Evolutionary conservation across 1,140 invertebrate genomes (phyloP), one percentile per base, ranked within the genome.

Genomic region (Antheraea mylitta): DNA sequence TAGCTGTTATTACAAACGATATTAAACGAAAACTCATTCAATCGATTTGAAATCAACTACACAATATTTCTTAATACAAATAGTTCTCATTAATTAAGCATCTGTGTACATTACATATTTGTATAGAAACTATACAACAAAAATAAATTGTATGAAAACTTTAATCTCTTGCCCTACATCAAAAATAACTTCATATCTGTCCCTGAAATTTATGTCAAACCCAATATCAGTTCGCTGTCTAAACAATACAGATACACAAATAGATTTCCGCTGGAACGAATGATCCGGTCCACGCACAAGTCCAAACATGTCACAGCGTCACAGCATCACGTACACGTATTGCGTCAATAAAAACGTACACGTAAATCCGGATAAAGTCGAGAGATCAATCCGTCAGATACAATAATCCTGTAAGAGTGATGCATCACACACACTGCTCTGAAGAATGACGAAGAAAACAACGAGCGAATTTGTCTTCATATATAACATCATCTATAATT

Each of bases 361-460:
- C 30, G 11, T 18, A 63, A 61, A 63, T 63, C 61, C 61, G 61
- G 61, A 63, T 63, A 63, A 63, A 37, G 61, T 63, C 30, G 61
- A 30, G 19, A 63, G 61, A 63, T 63, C 61, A 63, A 63, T 63
- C 61, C 61, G 37, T 63, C 61, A 37, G 45, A 53, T 63, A 36
- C 61, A 63, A 71, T 75, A 72, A 75, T 72, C 70, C 73, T 58
- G 64, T 58, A 67, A 68, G 68, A 22, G 48, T 69, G 68, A 70
- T 66, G 63, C 66, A 59, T 16, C 18, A n/a, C 36, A 45, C 38
- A 59, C 63, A 71, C 37, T 19, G 66, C 0, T 9, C 0, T n/a
- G 8, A 22, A 48, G 22, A 48, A 13, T 10, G 59, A 9, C 7
- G 38, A 42, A 7, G 38, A 42, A 42, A 16, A 9, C 37, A 53